A percentile compares a stretch with the other conserved stretches of the same genome.
phyloP scores from a whole-genome alignment of 1,140 invertebrate genomes.

The Teleopsis dalmanni region DNA sequence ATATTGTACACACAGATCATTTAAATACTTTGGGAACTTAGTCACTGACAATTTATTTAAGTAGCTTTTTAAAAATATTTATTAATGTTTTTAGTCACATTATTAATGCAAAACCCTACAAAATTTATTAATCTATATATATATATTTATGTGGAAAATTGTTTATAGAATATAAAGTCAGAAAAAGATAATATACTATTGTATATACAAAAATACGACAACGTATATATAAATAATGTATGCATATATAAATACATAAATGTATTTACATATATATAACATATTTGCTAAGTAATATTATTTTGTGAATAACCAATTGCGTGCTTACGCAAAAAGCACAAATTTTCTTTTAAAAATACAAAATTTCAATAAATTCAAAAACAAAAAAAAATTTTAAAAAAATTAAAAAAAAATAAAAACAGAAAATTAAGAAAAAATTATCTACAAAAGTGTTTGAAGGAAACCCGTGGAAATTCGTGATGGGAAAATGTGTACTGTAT shows the following conservation, averaged over 20 bases:
- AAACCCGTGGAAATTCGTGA: too few species aligned
- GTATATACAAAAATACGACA: too few species aligned
- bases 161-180: too few species aligned
- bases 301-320: conserved; percentile 3
- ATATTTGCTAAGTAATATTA: conserved; percentile 2
- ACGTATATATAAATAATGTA: background rate
- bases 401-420: background rate
- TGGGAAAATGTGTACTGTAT: conserved; percentile 12
- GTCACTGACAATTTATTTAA: too few species aligned
- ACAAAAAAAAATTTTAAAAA: background rate
- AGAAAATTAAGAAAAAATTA: background rate
- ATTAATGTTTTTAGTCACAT: too few species aligned
- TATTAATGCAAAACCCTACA: too few species aligned
- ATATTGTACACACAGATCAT: too few species aligned
- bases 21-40: too few species aligned
- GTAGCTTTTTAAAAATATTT: too few species aligned
- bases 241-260: background rate
- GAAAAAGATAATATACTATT: too few species aligned
- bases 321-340: conserved; percentile 5
- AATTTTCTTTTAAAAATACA: background rate
- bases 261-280: background rate
- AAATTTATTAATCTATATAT: too few species aligned
- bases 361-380: background rate
- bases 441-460: background rate
- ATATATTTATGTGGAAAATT: too few species aligned